Conservation (phyloP, 2,888 invertebrate genomes). For the Epinotia demarniana region DNA sequence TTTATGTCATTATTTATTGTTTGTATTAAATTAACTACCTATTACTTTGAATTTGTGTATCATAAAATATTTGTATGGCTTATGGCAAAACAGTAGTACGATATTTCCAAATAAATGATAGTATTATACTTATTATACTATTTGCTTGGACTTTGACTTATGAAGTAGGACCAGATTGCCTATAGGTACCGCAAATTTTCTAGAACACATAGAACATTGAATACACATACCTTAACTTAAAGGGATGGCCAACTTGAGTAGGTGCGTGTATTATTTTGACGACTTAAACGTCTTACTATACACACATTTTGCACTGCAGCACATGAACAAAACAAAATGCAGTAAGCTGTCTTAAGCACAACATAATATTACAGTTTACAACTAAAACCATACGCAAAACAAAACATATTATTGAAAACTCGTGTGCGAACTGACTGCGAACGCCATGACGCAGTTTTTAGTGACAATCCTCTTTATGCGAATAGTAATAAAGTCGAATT, state of each 20-base stretch:
- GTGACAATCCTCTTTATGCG: neutral
- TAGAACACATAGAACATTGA: constrained; percentile 4
- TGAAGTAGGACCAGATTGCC: too few species aligned
- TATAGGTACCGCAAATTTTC: neutral
- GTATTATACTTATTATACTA: too few species aligned
- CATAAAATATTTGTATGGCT: too few species aligned
- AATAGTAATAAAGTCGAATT: neutral
- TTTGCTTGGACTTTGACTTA: too few species aligned
- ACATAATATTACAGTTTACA: neutral
- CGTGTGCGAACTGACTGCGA: neutral
- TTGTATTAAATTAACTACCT: too few species aligned
- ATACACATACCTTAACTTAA: constrained; percentile 5
- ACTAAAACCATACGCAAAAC: neutral
- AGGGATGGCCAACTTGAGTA: neutral
- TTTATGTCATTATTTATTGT: too few species aligned
- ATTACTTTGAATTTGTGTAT: too few species aligned
- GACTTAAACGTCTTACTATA: neutral
- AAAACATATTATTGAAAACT: neutral
- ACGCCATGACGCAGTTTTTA: neutral
- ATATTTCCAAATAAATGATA: too few species aligned
- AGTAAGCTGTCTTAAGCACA: neutral
- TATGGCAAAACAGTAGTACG: too few species aligned
- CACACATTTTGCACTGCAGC: constrained; percentile 7
- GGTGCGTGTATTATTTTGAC: neutral
- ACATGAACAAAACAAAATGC: neutral